phyloP scores from a whole-genome alignment of 2,888 invertebrate genomes.

The Melanostoma mellinum region DNA sequence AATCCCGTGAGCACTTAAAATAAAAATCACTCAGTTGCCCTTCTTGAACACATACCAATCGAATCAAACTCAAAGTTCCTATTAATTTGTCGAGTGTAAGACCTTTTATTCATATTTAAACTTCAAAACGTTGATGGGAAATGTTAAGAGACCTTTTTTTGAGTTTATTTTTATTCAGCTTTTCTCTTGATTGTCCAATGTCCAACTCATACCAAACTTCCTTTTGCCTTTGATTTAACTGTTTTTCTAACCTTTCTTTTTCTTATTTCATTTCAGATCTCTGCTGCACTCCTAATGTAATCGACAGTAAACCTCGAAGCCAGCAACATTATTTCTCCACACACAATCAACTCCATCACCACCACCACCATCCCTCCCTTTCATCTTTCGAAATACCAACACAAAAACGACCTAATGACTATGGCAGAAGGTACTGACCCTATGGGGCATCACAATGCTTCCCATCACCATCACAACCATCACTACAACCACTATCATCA shows the following conservation, averaged over 20 bases:
- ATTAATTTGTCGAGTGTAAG: too few species aligned
- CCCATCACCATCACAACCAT: conserved; percentile 79
- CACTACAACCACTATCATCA: conserved; percentile 71
- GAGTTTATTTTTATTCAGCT: too few species aligned
- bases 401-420: conserved; percentile 85
- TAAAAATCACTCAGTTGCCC: too few species aligned
- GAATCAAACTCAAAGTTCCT: too few species aligned
- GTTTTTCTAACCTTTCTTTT: conserved; percentile 7
- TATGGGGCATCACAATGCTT: conserved; percentile 83
- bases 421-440: conserved; percentile 88
- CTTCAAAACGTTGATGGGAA: too few species aligned
- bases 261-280: conserved; percentile 55
- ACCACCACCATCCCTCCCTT: conserved; percentile 51
- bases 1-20: too few species aligned
- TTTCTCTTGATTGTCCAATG: too few species aligned
- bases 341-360: conserved; percentile 2
- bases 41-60: too few species aligned
- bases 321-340: conserved; percentile 13
- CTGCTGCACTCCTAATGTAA: conserved; percentile 44
- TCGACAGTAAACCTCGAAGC: not conserved
- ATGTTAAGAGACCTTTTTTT: too few species aligned
- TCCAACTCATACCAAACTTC: not conserved
- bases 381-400: conserved; percentile 55
- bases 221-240: not conserved
- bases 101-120: too few species aligned